Evolutionary conservation across 2,888 invertebrate species (phyloP).

Genomic region (Volucella inflata): DNA sequence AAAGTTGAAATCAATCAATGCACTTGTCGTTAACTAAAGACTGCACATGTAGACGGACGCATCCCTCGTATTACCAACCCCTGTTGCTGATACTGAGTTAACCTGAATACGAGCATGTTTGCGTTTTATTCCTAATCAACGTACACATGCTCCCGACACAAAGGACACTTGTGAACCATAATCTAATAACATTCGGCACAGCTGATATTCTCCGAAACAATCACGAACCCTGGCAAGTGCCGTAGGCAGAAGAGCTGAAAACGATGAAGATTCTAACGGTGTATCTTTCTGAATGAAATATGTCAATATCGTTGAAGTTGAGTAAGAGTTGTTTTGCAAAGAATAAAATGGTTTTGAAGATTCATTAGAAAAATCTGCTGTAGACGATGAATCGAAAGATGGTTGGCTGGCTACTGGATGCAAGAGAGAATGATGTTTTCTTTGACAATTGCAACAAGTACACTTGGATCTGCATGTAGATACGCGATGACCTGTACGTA

Average conservation of each 20-base stretch:
- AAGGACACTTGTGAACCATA: constrained; percentile 4
- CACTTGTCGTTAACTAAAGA: neutral
- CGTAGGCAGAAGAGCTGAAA: constrained; percentile 1
- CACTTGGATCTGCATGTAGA: constrained; percentile 1
- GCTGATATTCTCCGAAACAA: neutral
- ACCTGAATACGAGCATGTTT: constrained; percentile 29
- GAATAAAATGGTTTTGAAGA: neutral
- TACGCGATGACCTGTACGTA: neutral
- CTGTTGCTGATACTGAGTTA: constrained; percentile 4
- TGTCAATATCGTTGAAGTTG: neutral
- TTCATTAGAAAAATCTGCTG: neutral
- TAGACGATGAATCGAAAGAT: neutral
- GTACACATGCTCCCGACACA: constrained; percentile 3
- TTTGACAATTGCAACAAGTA: neutral
- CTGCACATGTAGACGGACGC: neutral
- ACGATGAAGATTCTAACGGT: neutral
- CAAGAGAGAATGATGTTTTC: neutral
- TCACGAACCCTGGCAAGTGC: neutral
- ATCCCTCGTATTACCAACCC: constrained; percentile 8
- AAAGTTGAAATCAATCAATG: neutral
- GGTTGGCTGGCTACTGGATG: neutral
- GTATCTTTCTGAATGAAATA: constrained; percentile 3
- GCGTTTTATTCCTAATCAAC: constrained; percentile 4
- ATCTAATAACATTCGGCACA: neutral
- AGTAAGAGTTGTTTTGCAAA: neutral